Conservation (phyloP, 2,888 invertebrate species). For the Terebella lapidaria region DNA sequence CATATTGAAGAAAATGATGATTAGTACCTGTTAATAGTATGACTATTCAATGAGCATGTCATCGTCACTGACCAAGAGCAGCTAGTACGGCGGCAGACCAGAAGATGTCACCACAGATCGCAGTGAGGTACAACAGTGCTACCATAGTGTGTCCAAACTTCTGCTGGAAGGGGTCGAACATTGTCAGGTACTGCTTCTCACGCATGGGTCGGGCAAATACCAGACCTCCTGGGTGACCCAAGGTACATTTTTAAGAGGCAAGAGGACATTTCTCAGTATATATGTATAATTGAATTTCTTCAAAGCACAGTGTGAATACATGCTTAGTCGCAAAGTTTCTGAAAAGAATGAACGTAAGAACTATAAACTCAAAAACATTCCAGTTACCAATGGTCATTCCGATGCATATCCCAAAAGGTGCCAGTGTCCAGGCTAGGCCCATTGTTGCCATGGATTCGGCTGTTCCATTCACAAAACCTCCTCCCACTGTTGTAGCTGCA, state of each 20-base stretch:
- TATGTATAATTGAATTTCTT: no score
- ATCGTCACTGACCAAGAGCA: constrained; percentile 7
- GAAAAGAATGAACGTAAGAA: no score
- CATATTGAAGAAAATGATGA: no score
- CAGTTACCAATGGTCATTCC: constrained; percentile 37
- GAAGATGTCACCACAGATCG: constrained; percentile 3
- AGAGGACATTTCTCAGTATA: no score
- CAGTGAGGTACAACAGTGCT: background rate
- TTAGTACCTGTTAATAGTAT: no score
- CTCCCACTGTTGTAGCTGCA: constrained; percentile 46
- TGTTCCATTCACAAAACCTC: constrained; percentile 47
- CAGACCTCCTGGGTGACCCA: background rate
- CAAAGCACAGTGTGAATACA: no score
- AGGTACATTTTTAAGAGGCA: no score
- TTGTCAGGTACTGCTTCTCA: constrained; percentile 1
- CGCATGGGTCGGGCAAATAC: background rate
- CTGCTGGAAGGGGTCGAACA: constrained; percentile 8
- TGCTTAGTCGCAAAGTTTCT: no score
- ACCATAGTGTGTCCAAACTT: background rate
- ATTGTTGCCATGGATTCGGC: constrained; percentile 40
- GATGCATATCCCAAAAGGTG: constrained; percentile 44
- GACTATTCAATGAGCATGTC: no score
- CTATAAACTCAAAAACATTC: no score
- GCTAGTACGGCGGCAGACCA: constrained; percentile 5
- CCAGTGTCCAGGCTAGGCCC: constrained; percentile 45